Evolutionary conservation across 1,140 invertebrate species (phyloP), one percentile per base, ranked within the genome.

Genomic region (Sipha flava): DNA sequence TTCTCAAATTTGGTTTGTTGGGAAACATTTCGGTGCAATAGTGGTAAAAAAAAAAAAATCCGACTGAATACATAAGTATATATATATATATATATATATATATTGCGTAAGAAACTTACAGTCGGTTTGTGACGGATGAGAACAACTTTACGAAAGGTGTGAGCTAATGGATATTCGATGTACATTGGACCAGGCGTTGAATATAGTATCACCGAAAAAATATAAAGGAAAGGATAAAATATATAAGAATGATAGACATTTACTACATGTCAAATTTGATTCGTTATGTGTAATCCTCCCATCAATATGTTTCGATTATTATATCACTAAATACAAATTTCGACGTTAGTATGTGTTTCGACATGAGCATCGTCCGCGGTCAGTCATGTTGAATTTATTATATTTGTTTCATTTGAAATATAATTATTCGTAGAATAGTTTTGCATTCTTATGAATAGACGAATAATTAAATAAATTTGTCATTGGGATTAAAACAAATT

Each of bases 81-180:
- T n/a, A n/a, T n/a, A n/a, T n/a, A n/a, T n/a, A n/a, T n/a, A n/a
- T n/a, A n/a, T n/a, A n/a, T n/a, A 12, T 54, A 31, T 54, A 54
- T 66, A 66, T 14, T 12, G 49, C 21, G n/a, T 73, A 49, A 73
- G 29, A 52, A 73, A 73, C 70, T 73, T 75, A 54, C 54, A 23
- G 72, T 54, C 5, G 49, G 72, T 75, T 73, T 54, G 72, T 75
- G 72, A 75, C 72, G 49, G 47, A 73, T 73, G 70, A 31, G 70
- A 75, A 37, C 64, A 66, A 66, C 47, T 52, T 75, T 37, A 31
- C n/a, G 49, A 52, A 75, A 75, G 26, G 72, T 54, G 26, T 21
- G 72, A 75, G 49, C 31, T 75, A 75, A 75, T 75, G 72, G 72
- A 75, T 75, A 75, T 75, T 75, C 49, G 47, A 54, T 75, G 72